Conservation (phyloP, 2,888 invertebrate genomes). For the Ophion slaviceki region DNA sequence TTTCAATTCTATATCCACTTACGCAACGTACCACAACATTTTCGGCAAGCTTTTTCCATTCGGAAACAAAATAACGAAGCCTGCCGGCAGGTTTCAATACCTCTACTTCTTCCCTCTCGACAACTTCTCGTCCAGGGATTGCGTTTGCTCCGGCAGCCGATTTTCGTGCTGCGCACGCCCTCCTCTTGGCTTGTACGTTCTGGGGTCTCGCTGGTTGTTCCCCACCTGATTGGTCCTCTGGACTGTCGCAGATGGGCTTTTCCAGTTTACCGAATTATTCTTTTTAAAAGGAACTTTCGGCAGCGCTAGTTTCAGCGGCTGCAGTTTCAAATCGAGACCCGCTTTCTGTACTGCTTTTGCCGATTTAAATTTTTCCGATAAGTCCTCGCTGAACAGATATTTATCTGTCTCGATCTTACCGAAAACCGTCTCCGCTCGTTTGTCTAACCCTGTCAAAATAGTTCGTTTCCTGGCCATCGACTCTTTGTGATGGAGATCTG, state of each 20-base stretch:
- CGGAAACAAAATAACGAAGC: conserved; percentile 34
- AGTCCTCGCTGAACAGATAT: conserved; percentile 51
- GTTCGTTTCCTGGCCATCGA: conserved; percentile 31
- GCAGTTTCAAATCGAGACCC: conserved; percentile 34
- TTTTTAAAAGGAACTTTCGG: conserved; percentile 28
- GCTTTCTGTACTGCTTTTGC: conserved; percentile 40
- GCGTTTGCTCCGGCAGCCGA: conserved; percentile 21
- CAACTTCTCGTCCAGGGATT: conserved; percentile 37
- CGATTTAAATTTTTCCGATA: conserved; percentile 45
- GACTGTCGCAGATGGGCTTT: conserved; percentile 25
- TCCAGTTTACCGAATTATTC: conserved; percentile 32
- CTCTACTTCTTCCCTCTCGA: conserved; percentile 34
- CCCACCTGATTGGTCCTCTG: conserved; percentile 47
- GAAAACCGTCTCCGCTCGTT: conserved; percentile 30
- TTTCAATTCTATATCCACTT: conserved; percentile 34
- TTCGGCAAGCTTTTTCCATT: conserved; percentile 42
- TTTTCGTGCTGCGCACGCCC: conserved; percentile 37
- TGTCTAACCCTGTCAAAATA: conserved; percentile 41
- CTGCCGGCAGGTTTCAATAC: conserved; percentile 27
- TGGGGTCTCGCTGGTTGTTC: conserved; percentile 28
- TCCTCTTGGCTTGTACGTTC: conserved; percentile 6
- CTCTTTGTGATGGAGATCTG: conserved; percentile 44
- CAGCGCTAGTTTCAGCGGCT: conserved; percentile 18
- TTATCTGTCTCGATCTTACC: conserved; percentile 37
- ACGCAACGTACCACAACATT: conserved; percentile 39